These are phyloP conservation scores for Nomada hirtipes DNA, from an alignment of 2,888 invertebrate genomes.

Conservation along the genomic window DNA sequence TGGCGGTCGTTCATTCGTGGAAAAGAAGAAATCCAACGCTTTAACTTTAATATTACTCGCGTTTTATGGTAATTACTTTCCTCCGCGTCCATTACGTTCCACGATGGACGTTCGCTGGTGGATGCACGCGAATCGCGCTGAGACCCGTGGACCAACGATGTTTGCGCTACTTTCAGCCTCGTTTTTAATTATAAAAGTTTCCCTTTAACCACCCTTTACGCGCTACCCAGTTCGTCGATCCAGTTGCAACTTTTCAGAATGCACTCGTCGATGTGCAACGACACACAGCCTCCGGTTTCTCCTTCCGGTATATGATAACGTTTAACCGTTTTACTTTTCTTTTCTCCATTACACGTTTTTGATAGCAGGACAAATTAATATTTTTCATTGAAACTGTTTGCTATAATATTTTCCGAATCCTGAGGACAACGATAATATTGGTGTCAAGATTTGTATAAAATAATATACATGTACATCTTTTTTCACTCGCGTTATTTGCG, in stretches of 20 bases:
- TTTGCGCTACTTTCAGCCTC: constrained; percentile 38
- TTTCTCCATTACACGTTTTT: too few relatives aligned
- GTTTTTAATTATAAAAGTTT: constrained; percentile 55
- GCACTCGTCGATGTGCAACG: constrained; percentile 16
- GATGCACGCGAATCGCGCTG: constrained; percentile 12
- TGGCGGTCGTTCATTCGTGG: not conserved
- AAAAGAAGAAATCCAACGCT: constrained; percentile 26
- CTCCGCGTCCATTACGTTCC: constrained; percentile 42
- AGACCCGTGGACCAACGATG: constrained; percentile 10
- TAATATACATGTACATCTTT: too few relatives aligned
- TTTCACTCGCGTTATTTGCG: too few relatives aligned
- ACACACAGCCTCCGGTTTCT: not conserved
- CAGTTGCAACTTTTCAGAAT: constrained; percentile 26
- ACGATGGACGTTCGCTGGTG: constrained; percentile 34
- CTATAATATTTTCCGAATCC: too few relatives aligned
- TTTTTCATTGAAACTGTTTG: too few relatives aligned
- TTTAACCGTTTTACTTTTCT: too few relatives aligned
- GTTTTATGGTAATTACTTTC: constrained; percentile 58
- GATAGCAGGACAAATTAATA: too few relatives aligned
- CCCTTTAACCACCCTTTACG: constrained; percentile 19
- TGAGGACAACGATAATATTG: too few relatives aligned
- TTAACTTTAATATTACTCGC: constrained; percentile 33
- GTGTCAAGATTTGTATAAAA: too few relatives aligned
- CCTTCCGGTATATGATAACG: not conserved
- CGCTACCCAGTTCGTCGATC: constrained; percentile 20